Conservation (phyloP, 2,888 invertebrate genomes). For the Ichneumoninae sp. region DNA sequence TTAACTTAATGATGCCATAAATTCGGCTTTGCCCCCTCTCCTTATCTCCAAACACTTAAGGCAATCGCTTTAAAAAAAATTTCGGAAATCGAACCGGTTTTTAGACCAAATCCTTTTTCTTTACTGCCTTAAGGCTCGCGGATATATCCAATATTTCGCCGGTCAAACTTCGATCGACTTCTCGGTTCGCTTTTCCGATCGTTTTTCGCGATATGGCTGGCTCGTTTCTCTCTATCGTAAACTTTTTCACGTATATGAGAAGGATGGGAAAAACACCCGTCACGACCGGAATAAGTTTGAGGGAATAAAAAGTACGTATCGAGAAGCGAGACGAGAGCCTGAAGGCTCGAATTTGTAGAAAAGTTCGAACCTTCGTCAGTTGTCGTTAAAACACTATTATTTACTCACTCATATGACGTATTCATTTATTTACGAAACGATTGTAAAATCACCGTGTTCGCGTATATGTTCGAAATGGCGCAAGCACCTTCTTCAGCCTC, state of each 20-base stretch:
- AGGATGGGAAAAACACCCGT: background rate
- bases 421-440: too few species aligned
- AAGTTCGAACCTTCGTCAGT: background rate
- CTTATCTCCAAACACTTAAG: constrained; percentile 37
- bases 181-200: constrained; percentile 13
- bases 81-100: too few species aligned
- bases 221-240: background rate
- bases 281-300: background rate
- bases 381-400: background rate
- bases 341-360: background rate
- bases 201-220: background rate
- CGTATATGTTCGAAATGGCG: too few species aligned
- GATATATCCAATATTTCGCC: background rate
- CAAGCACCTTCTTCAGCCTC: too few species aligned
- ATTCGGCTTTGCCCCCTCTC: constrained; percentile 16
- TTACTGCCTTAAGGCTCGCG: too few species aligned
- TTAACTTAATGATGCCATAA: constrained; percentile 38
- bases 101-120: too few species aligned
- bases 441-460: too few species aligned
- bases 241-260: background rate
- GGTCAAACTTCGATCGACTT: constrained; percentile 36
- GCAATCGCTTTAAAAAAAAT: background rate
- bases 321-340: background rate
- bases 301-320: background rate
- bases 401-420: too few species aligned